These are phyloP conservation scores for Sylvia atricapilla DNA, from an alignment of 2,113 vertebrate genomes.

Conservation along the genomic window DNA sequence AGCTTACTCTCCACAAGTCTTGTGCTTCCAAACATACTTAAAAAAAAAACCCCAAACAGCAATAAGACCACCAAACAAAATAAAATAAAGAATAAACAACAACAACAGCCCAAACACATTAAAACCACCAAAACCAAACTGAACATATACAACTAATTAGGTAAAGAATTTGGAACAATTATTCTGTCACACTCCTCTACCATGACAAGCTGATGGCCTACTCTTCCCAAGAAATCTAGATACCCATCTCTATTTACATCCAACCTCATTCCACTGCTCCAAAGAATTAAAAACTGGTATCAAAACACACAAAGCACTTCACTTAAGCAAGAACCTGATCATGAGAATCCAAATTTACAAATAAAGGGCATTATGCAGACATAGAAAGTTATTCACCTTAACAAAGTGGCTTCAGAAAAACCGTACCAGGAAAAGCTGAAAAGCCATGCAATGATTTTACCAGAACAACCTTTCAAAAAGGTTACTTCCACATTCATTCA, in stretches of 20 bases:
- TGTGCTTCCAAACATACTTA: neutral
- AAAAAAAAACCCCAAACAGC: neutral
- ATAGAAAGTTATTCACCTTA: neutral
- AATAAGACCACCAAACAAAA: neutral
- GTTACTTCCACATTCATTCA: neutral
- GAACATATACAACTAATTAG: neutral
- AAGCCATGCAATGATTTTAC: neutral
- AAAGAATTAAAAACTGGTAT: neutral
- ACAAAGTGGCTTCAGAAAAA: neutral
- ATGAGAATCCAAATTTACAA: neutral
- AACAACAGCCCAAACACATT: neutral
- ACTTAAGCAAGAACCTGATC: neutral
- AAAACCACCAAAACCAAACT: neutral
- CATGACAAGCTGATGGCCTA: neutral
- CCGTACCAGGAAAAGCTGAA: neutral
- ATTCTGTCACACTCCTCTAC: neutral
- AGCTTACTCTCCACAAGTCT: neutral
- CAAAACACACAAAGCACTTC: neutral
- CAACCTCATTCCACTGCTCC: neutral
- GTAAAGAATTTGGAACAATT: neutral
- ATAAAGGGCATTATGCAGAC: neutral
- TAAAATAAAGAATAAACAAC: neutral
- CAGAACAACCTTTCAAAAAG: neutral
- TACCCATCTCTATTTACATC: neutral
- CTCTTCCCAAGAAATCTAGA: neutral